Evolutionary conservation across 2,797 vertebrate genomes (phyloP).

Genomic region (Kryptolebias ocellatus): DNA sequence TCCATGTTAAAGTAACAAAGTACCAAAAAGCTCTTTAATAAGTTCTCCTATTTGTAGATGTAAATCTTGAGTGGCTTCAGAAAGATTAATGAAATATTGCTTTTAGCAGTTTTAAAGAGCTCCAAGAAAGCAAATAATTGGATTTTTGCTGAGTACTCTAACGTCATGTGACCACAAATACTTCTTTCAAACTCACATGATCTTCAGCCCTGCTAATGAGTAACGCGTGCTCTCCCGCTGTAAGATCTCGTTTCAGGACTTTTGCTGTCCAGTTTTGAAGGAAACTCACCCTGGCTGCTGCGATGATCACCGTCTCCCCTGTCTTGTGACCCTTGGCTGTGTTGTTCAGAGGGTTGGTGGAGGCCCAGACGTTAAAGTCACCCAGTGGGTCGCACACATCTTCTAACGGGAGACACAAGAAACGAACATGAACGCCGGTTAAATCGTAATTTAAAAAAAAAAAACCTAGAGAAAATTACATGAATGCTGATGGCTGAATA

Average conservation of each 20-base stretch:
- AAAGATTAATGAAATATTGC: too few relatives aligned
- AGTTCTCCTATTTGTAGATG: too few relatives aligned
- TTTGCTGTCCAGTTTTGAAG: background rate
- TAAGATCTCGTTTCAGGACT: background rate
- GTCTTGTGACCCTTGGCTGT: constrained; percentile 77
- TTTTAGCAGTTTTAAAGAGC: too few relatives aligned
- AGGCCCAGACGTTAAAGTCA: constrained; percentile 90
- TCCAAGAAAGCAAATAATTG: too few relatives aligned
- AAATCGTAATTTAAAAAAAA: background rate
- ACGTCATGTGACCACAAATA: constrained; percentile 14
- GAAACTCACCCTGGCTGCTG: constrained; percentile 85
- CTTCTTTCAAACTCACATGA: background rate
- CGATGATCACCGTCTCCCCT: constrained; percentile 83
- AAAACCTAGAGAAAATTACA: too few relatives aligned
- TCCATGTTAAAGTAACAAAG: too few relatives aligned
- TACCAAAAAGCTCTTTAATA: too few relatives aligned
- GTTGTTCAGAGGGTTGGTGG: constrained; percentile 85
- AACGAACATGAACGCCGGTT: background rate
- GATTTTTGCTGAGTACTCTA: background rate
- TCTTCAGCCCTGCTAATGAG: background rate
- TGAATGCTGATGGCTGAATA: too few relatives aligned
- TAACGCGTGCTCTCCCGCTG: background rate
- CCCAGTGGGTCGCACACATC: constrained; percentile 89
- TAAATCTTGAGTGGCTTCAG: too few relatives aligned
- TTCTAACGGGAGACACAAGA: constrained; percentile 73